Conservation (phyloP, 2,888 invertebrate genomes). For the Luffia ferchaultella region DNA sequence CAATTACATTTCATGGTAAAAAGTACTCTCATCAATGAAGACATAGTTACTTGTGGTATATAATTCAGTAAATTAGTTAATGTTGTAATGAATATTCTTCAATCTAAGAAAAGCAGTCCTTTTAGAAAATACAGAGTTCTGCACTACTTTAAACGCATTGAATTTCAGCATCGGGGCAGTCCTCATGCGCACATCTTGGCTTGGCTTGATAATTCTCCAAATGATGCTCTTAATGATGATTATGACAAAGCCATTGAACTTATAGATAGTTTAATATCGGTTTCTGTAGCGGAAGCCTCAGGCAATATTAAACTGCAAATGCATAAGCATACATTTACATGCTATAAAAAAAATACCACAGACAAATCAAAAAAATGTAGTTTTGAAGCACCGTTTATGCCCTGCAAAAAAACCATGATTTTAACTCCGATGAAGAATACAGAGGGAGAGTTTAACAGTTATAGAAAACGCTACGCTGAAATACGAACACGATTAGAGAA, state of each 20-base stretch:
- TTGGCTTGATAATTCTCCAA: slow-evolving; percentile 1
- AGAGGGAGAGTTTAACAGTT: neutral
- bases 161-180: slow-evolving; percentile 2
- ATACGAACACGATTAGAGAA: neutral
- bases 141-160: slow-evolving; percentile 1
- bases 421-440: slow-evolving; percentile 2
- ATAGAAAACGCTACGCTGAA: neutral
- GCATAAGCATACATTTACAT: slow-evolving; percentile 20
- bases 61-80: slow-evolving; percentile 1
- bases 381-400: slow-evolving; percentile 27
- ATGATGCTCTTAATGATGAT: slow-evolving; percentile 1
- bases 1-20: slow-evolving; percentile 1
- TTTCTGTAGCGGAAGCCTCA: slow-evolving; percentile 17
- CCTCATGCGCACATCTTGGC: slow-evolving; percentile 1
- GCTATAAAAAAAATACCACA: slow-evolving; percentile 17
- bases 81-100: slow-evolving; percentile 1
- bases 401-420: slow-evolving; percentile 6
- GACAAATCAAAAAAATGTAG: slow-evolving; percentile 19
- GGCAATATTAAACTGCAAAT: slow-evolving; percentile 19
- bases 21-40: slow-evolving; percentile 2
- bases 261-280: slow-evolving; percentile 21
- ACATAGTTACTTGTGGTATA: neutral
- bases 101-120: slow-evolving; percentile 1
- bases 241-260: slow-evolving; percentile 14
- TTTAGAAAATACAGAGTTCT: neutral